phyloP scores from a whole-genome alignment of 2,888 invertebrate genomes.

The Nemoura dubitans region DNA sequence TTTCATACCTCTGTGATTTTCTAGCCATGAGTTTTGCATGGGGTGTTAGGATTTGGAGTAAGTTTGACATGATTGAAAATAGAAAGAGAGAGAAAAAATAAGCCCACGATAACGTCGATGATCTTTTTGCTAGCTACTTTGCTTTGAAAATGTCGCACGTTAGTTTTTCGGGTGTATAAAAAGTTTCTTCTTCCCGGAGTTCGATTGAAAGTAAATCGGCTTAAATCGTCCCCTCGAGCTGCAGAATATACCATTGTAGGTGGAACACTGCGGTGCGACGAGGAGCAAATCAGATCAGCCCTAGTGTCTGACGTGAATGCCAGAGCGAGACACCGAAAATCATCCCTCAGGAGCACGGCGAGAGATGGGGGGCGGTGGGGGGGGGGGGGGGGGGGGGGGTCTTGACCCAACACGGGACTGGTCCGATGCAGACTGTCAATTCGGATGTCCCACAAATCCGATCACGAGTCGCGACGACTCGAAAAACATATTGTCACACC shows the following conservation, averaged over 20 bases:
- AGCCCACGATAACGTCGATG: slow-evolving; percentile 10
- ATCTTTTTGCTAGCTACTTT: slow-evolving; percentile 12
- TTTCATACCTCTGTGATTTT: slow-evolving; percentile 34
- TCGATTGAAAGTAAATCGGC: slow-evolving; percentile 43
- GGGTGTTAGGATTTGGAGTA: slow-evolving; percentile 33
- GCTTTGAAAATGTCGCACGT: neutral
- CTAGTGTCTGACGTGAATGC: neutral
- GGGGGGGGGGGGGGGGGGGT: slow-evolving; percentile 14
- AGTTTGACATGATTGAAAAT: slow-evolving; percentile 29
- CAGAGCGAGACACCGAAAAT: slow-evolving; percentile 1
- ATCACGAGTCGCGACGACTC: slow-evolving; percentile 63
- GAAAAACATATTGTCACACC: slow-evolving; percentile 59
- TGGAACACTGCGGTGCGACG: slow-evolving; percentile 28
- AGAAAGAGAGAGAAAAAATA: neutral
- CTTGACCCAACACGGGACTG: neutral
- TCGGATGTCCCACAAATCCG: slow-evolving; percentile 58
- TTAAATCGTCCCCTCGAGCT: slow-evolving; percentile 36
- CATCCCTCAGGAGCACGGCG: neutral
- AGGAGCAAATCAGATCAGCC: slow-evolving; percentile 9
- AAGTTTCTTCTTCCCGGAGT: neutral
- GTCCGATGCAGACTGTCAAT: slow-evolving; percentile 42
- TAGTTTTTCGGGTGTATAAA: neutral
- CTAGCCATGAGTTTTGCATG: slow-evolving; percentile 28
- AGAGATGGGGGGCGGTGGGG: too few species aligned
- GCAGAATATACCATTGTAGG: slow-evolving; percentile 26